These are phyloP conservation scores for Drosophila bifasciata DNA, from an alignment of 1,140 invertebrate genomes.

Conservation along the genomic window DNA sequence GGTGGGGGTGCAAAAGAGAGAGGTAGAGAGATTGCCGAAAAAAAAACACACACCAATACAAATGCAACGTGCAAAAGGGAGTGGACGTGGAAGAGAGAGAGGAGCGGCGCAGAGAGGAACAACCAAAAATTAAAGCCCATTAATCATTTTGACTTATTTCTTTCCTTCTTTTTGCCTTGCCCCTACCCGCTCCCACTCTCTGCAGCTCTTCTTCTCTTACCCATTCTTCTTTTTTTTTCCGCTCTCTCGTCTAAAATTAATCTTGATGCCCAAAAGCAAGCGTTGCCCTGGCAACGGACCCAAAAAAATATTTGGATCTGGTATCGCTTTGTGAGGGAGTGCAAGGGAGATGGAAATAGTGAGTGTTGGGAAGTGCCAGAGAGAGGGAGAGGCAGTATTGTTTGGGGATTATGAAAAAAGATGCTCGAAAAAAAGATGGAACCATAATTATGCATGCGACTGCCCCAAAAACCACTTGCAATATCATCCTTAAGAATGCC, in stretches of 20 bases:
- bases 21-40: constrained; percentile 7
- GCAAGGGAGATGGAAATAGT: constrained; percentile 16
- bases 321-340: constrained; percentile 9
- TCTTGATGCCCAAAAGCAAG: constrained; percentile 69
- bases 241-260: constrained; percentile 82
- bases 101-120: constrained; percentile 23
- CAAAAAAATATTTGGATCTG: constrained; percentile 9
- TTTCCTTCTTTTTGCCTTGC: constrained; percentile 62
- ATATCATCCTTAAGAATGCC: too few species aligned
- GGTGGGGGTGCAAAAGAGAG: constrained; percentile 10
- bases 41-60: constrained; percentile 19
- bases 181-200: background rate
- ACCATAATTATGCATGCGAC: constrained; percentile 19
- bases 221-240: background rate
- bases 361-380: constrained; percentile 25
- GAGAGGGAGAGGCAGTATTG: constrained; percentile 27
- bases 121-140: constrained; percentile 81
- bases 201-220: background rate
- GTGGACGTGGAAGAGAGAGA: constrained; percentile 13
- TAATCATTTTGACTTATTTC: constrained; percentile 84
- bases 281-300: constrained; percentile 60
- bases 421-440: constrained; percentile 24
- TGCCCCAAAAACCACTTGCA: background rate
- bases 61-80: constrained; percentile 23
- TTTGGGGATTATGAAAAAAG: constrained; percentile 59